Evolutionary conservation across 2,113 vertebrate genomes (phyloP).

Genomic region (Rhizomys pruinosus): DNA sequence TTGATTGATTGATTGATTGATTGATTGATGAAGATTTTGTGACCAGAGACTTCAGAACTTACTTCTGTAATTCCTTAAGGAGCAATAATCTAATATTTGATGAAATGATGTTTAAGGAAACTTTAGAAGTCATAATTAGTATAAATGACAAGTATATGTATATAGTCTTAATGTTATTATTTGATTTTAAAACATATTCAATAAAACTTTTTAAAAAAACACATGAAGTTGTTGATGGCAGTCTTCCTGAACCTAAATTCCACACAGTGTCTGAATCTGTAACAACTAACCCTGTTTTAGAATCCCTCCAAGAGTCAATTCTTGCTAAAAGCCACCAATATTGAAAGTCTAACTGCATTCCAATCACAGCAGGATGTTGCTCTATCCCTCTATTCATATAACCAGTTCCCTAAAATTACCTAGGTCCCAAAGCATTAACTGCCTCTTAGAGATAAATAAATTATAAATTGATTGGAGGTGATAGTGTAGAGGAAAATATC

Average conservation of each 20-base stretch:
- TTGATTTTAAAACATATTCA: too few species aligned
- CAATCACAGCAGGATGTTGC: neutral
- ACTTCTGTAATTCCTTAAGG: too few species aligned
- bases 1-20: too few species aligned
- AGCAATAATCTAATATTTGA: too few species aligned
- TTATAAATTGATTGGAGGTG: neutral
- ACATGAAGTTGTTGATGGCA: neutral
- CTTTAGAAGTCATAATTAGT: too few species aligned
- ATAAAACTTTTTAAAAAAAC: too few species aligned
- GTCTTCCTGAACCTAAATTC: constrained; percentile 11
- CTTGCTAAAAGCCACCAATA: neutral
- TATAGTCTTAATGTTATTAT: too few species aligned
- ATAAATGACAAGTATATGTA: too few species aligned
- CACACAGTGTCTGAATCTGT: neutral
- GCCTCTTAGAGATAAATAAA: neutral
- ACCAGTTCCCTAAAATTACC: neutral
- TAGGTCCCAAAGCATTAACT: neutral
- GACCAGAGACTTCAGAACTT: too few species aligned
- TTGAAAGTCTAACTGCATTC: neutral
- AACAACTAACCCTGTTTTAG: neutral
- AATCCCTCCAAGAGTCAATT: neutral
- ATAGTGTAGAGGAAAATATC: constrained; percentile 5
- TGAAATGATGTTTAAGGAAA: too few species aligned
- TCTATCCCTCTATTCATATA: neutral
- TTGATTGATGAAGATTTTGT: too few species aligned